Percentiles rank a stretch among this genome's conserved stretches.
Evolutionary conservation across 2,113 vertebrate species (phyloP).

Genomic region (Copsychus sechellarum): DNA sequence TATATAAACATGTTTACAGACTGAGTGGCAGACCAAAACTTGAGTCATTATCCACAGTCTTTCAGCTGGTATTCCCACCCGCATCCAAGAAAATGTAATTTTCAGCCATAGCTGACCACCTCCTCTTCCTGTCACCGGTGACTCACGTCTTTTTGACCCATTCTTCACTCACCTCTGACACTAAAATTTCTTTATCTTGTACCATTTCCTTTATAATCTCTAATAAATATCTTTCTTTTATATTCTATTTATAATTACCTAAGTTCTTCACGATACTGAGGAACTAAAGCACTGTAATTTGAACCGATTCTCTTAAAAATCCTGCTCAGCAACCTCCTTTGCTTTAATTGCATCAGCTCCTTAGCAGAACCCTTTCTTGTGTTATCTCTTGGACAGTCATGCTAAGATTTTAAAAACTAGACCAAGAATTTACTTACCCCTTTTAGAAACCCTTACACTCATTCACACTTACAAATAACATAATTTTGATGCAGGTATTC

Average conservation of each 20-base stretch:
- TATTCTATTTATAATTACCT: not conserved
- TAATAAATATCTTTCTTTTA: not conserved
- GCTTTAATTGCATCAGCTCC: not conserved
- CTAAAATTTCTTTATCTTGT: not conserved
- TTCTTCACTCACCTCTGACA: not conserved
- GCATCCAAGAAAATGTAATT: not conserved
- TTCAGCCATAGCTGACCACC: not conserved
- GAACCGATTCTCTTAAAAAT: not conserved
- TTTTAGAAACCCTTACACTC: not conserved
- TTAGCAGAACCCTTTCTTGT: not conserved
- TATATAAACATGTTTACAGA: not conserved
- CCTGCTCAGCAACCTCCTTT: not conserved
- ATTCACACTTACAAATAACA: not conserved
- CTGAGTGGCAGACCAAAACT: slow-evolving; percentile 8
- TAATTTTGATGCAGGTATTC: not conserved
- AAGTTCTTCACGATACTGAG: not conserved
- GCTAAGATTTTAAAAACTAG: not conserved
- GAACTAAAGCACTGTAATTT: not conserved
- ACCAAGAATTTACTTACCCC: not conserved
- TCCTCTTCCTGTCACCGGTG: not conserved
- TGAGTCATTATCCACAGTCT: slow-evolving; percentile 46
- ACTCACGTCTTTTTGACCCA: not conserved
- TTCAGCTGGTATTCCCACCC: not conserved
- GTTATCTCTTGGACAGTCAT: not conserved
- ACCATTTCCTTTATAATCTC: not conserved